Percentiles rank a stretch among this genome's conserved stretches.
Conservation (phyloP, 2,113 vertebrate genomes). For the Marmota monax region DNA sequence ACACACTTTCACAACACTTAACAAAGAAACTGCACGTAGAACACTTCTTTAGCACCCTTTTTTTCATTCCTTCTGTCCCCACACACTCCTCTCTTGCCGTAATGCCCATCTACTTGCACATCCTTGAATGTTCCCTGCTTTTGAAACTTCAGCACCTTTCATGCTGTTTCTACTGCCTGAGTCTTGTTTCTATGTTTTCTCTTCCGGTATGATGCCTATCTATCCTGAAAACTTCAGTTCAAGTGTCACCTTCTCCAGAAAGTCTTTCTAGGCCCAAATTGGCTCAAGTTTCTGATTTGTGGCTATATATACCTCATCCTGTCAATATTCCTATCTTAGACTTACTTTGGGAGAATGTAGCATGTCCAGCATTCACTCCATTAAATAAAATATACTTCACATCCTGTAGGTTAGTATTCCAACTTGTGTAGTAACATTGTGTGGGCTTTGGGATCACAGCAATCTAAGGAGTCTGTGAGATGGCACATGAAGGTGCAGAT, state of each 20-base stretch:
- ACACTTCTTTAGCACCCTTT: background rate
- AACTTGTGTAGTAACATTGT: background rate
- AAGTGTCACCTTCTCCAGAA: background rate
- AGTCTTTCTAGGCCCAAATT: background rate
- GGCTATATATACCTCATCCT: background rate
- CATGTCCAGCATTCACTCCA: background rate
- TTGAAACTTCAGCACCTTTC: background rate
- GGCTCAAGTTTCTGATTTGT: background rate
- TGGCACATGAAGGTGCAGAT: background rate
- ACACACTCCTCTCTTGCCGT: background rate
- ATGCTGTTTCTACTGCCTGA: fast-evolving
- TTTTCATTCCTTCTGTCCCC: background rate
- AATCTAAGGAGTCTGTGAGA: background rate
- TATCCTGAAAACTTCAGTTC: background rate
- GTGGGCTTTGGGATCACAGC: background rate
- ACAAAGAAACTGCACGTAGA: background rate
- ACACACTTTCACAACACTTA: background rate
- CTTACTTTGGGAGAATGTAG: background rate
- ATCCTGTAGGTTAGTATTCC: background rate
- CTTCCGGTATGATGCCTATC: background rate
- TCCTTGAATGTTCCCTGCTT: background rate
- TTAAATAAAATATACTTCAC: background rate
- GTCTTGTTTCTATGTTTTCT: background rate
- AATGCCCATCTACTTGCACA: background rate
- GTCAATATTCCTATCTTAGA: background rate